phyloP scores from a whole-genome alignment of 2,113 vertebrate species.

The Telmatochromis sp. region DNA sequence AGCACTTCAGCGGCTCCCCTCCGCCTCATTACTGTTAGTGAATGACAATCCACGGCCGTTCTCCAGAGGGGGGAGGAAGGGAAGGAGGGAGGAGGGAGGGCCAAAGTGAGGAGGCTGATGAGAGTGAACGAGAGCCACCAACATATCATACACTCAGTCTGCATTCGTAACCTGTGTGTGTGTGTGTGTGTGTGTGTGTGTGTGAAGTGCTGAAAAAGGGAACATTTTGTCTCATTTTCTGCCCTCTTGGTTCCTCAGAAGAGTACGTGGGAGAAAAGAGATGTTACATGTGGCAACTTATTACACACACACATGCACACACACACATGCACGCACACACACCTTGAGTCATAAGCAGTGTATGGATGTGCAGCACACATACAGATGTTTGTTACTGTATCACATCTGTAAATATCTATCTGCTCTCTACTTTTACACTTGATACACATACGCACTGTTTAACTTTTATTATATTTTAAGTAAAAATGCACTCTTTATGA shows the following conservation, averaged over 20 bases:
- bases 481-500: neutral
- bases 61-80: too few relatives aligned
- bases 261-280: neutral
- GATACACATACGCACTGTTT: neutral
- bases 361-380: neutral
- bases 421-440: neutral
- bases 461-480: neutral
- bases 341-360: neutral
- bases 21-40: too few relatives aligned
- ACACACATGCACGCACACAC: too few relatives aligned
- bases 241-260: neutral
- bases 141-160: too few relatives aligned
- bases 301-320: neutral
- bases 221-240: neutral
- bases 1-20: too few relatives aligned
- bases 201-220: neutral
- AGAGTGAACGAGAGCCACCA: too few relatives aligned
- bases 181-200: too few relatives aligned
- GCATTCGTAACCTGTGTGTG: too few relatives aligned
- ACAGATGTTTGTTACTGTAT: neutral
- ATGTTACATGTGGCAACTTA: constrained; percentile 4
- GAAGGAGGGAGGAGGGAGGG: too few relatives aligned
- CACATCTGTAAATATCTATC: neutral
- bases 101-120: too few relatives aligned
- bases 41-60: too few relatives aligned